A percentile compares a stretch with the other conserved stretches of the same genome.
Conservation (phyloP, 2,888 invertebrate genomes). For the Leucoma salicis region DNA sequence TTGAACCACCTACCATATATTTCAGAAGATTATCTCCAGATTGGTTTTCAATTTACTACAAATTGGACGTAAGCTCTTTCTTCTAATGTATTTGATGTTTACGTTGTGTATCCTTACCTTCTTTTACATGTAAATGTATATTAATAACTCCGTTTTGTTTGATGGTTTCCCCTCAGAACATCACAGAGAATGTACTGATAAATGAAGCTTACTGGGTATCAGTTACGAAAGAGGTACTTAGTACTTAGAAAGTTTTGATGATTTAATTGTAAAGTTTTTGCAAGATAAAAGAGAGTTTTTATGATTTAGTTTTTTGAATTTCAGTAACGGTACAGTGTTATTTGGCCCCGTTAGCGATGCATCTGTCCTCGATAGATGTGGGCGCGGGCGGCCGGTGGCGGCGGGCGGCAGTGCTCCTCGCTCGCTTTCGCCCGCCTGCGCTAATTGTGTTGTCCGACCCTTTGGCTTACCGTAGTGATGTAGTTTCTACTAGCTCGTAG, state of each 20-base stretch:
- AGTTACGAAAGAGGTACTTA: slow-evolving; percentile 94
- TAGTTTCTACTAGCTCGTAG: slow-evolving; percentile 79
- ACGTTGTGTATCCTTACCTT: slow-evolving; percentile 43
- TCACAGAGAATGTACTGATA: slow-evolving; percentile 97
- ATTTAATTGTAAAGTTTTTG: slow-evolving; percentile 81
- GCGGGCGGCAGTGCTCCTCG: slow-evolving; percentile 40
- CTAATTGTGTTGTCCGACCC: slow-evolving; percentile 75
- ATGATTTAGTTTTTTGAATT: slow-evolving; percentile 82
- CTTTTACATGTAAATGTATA: slow-evolving; percentile 54
- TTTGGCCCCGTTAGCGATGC: slow-evolving; percentile 83
- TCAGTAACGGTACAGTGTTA: slow-evolving; percentile 81
- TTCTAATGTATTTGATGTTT: slow-evolving; percentile 42
- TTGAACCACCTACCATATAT: slow-evolving; percentile 44
- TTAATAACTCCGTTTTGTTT: slow-evolving; percentile 80
- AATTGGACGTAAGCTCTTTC: slow-evolving; percentile 72
- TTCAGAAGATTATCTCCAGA: slow-evolving; percentile 62
- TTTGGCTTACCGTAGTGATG: slow-evolving; percentile 79
- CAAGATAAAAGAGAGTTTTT: slow-evolving; percentile 80
- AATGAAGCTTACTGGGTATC: slow-evolving; percentile 97
- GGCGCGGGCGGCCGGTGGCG: slow-evolving; percentile 52
- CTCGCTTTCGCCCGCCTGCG: slow-evolving; percentile 24
- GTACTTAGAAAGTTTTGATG: slow-evolving; percentile 84
- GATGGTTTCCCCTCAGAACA: slow-evolving; percentile 92
- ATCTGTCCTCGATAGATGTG: slow-evolving; percentile 81
- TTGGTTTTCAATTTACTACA: slow-evolving; percentile 67